A percentile compares a stretch with the other conserved stretches of the same genome.
These are phyloP conservation scores for Amazona finschi DNA, from an alignment of 2,797 vertebrate genomes.

Conservation along the genomic window DNA sequence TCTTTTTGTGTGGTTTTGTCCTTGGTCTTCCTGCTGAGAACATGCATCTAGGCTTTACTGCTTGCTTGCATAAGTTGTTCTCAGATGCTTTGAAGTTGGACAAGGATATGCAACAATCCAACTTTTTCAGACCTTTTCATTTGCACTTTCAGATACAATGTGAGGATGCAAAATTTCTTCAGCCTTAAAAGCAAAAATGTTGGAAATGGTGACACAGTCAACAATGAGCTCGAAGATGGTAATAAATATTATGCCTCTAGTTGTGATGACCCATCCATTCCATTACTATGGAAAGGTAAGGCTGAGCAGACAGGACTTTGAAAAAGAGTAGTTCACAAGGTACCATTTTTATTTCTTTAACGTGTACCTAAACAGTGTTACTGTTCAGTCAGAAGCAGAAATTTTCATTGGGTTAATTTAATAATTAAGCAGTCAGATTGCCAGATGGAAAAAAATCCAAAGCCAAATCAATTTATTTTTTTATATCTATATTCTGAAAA, in stretches of 20 bases:
- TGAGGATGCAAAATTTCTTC: slow-evolving; percentile 90
- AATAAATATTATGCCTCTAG: slow-evolving; percentile 86
- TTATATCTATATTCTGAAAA: not conserved
- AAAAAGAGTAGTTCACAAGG: not conserved
- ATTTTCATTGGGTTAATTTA: not conserved
- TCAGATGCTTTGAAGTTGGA: not conserved
- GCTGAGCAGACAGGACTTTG: slow-evolving; percentile 92
- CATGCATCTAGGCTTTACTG: not conserved
- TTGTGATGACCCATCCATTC: slow-evolving; percentile 87
- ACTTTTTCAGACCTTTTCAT: not conserved
- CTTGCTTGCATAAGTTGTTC: not conserved
- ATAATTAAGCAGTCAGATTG: not conserved
- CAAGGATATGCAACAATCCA: not conserved
- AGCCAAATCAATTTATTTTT: not conserved
- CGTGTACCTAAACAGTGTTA: not conserved
- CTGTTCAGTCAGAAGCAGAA: not conserved
- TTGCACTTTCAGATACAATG: slow-evolving; percentile 84
- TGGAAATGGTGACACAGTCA: slow-evolving; percentile 89
- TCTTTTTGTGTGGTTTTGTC: not conserved
- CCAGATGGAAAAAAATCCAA: not conserved
- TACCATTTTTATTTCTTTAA: not conserved
- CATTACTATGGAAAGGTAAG: slow-evolving; percentile 90
- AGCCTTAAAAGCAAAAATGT: slow-evolving; percentile 85
- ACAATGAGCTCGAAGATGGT: slow-evolving; percentile 94
- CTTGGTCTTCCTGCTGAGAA: not conserved